Evolutionary conservation across 1,140 invertebrate species (phyloP).

Genomic region (Bombus balteatus): DNA sequence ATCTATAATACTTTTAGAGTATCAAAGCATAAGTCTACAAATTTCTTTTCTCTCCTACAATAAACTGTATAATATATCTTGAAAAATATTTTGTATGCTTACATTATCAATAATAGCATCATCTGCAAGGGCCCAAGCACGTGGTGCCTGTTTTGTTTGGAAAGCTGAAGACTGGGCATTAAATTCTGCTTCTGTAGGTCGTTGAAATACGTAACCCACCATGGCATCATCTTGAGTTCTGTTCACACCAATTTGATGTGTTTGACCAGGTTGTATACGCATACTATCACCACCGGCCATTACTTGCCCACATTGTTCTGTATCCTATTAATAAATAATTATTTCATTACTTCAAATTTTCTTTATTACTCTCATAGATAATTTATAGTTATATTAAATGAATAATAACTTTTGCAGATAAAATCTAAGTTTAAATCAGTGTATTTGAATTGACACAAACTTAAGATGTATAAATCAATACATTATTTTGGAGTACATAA

Average conservation of each 20-base stretch:
- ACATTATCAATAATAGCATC: slow-evolving; percentile 90
- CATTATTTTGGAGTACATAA: not conserved
- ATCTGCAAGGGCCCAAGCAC: slow-evolving; percentile 90
- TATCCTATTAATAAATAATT: slow-evolving; percentile 71
- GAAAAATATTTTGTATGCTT: slow-evolving; percentile 67
- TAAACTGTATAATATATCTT: not conserved
- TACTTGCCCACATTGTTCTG: slow-evolving; percentile 80
- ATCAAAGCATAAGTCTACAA: not conserved
- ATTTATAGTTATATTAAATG: not conserved
- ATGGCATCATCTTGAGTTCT: slow-evolving; percentile 92
- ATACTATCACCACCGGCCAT: slow-evolving; percentile 81
- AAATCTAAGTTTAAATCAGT: not conserved
- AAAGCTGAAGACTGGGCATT: slow-evolving; percentile 83
- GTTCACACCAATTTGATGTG: slow-evolving; percentile 80
- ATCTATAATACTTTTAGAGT: not conserved
- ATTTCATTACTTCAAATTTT: not conserved
- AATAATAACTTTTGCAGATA: not conserved
- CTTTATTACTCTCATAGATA: not conserved
- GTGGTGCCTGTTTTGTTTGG: slow-evolving; percentile 87
- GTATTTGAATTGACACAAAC: not conserved
- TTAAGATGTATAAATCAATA: not conserved
- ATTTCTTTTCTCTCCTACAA: not conserved
- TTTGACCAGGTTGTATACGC: slow-evolving; percentile 79
- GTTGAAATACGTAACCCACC: slow-evolving; percentile 93
- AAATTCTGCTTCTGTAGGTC: slow-evolving; percentile 90